Base-by-base conservation (phyloP, 2,113 vertebrate species). In the Neogale vison region DNA sequence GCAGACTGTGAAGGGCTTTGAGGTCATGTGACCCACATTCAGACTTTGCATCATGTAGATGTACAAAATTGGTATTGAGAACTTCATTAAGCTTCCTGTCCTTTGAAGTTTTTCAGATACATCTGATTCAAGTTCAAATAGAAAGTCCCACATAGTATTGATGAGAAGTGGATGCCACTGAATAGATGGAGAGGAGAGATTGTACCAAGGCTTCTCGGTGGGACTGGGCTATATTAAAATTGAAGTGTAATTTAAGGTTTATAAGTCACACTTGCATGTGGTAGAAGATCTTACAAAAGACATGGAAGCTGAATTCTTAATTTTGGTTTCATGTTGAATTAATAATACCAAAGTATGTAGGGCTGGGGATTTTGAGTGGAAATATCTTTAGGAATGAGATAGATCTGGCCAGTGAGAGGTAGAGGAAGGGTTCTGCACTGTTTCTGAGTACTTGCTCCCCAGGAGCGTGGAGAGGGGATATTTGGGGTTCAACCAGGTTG, bases 51-150 rank as follows among this genome's bases (percentile, higher is more conserved):
- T 65, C 34, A 29, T 13, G 55, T 3, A 72, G n/a, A 72, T 29
- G 20, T 65, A 34, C 45, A 31, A 50, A 90, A 55, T 63, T 83
- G 83, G 24, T 47, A 31, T 9, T 72, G 39, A 92, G 82, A n/a
- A 76, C 31, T 39, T 36, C 52, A 20, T 34, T 87, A 55, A 80
- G 21, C 47, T 65, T 23, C 52, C 4, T 29, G 45, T 50, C 36
- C 84, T 21, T 55, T 36, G 31, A 63, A 87, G 85, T 50, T 77
- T 95, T 95, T 69, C 21, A 96, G 47, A 4, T 92, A 76, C 36
- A 88, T 95, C 36, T 74, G 17, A 90, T n/a, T 90, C 45, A 94
- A 50, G 18, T 93, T 96, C 94, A 79, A 94, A 90, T 52, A 77
- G 83, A 55, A 96, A 83, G 8, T 74, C 17, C 36, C 23, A 50